Percentiles rank a stretch among this genome's conserved stretches.
These are phyloP conservation scores for Saccostrea cuccullata DNA, from an alignment of 1,140 invertebrate species.

Conservation along the genomic window DNA sequence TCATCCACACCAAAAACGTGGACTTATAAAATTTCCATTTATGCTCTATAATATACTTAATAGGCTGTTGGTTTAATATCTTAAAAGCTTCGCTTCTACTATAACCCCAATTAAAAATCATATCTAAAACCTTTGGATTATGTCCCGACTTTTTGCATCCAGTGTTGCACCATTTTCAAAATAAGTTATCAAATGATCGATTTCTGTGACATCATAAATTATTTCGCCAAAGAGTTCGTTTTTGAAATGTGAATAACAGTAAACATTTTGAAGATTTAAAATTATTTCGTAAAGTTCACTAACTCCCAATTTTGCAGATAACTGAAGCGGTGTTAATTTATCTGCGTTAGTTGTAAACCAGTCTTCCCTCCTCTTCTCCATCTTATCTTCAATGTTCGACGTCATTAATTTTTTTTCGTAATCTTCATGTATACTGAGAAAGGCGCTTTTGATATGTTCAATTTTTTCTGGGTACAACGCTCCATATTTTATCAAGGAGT, in stretches of 20 bases:
- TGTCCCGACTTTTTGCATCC: not conserved
- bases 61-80: slow-evolving; percentile 51
- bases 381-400: too few species aligned
- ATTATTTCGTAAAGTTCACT: slow-evolving; percentile 60
- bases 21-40: slow-evolving; percentile 57
- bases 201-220: slow-evolving; percentile 63
- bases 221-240: slow-evolving; percentile 63
- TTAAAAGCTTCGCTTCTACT: slow-evolving; percentile 46
- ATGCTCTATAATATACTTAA: slow-evolving; percentile 49
- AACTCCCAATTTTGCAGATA: slow-evolving; percentile 59
- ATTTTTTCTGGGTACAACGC: too few species aligned
- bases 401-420: too few species aligned
- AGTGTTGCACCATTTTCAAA: not conserved
- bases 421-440: too few species aligned
- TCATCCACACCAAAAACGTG: slow-evolving; percentile 52
- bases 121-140: slow-evolving; percentile 54
- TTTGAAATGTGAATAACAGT: slow-evolving; percentile 54
- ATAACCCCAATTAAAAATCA: slow-evolving; percentile 45
- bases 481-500: too few species aligned
- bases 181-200: slow-evolving; percentile 44
- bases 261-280: slow-evolving; percentile 61
- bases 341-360: too few species aligned
- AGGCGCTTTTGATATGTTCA: too few species aligned
- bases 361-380: too few species aligned
- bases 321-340: slow-evolving; percentile 59